Evolutionary conservation across 2,797 vertebrate genomes (phyloP), one percentile per base, ranked within the genome.

Genomic region (Anguilla pacifica): DNA sequence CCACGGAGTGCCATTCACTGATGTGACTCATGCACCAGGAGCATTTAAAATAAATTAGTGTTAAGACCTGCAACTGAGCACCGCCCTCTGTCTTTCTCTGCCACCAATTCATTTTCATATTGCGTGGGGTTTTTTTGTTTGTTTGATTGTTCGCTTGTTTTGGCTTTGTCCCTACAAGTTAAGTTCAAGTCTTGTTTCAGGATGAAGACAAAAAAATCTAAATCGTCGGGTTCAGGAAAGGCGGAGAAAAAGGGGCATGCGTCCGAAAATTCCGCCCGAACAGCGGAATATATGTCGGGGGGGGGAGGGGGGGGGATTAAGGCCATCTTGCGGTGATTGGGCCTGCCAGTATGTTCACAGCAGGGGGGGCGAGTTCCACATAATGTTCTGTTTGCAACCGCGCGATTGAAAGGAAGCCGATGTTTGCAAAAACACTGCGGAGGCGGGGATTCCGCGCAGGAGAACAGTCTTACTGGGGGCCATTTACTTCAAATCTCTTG

Each of bases 1-100:
- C 84, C 25, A 31, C 15, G 51, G 77, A 49, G 25, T 79, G 39
- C 22, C 39, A 70, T 55, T 85, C 70, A 74, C 55, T 59, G 49
- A 59, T 55, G 22, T 49, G 25, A 57, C 31, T 19, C 10, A 7
- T 35, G 28, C 53, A 28, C 39, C 25, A 19, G 22, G 17, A 55
- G 83, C 35, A 28, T 61, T 49, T 10, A 74, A 57, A 88, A 88
- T 88, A 13, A 85, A 22, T 87, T 43, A 6, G 84, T 35, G 84
- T 61, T 13, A 64, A 85, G 19, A 25, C 11, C 57, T 22, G 35
- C 13, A 67, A 28, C 17, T 10, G 3, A 39, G 31, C 4, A n/a
- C 25, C 64, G 2, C 5, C 64, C 64, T 70, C 35, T 35, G 35
- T 1, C 64, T 70, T 70, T 70, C n/a, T 70, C 31, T n/a, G 1